Evolutionary conservation across 37 sponge, comb jelly and placozoan genomes (phyloP).

Genomic region (Eunapius fragilis): DNA sequence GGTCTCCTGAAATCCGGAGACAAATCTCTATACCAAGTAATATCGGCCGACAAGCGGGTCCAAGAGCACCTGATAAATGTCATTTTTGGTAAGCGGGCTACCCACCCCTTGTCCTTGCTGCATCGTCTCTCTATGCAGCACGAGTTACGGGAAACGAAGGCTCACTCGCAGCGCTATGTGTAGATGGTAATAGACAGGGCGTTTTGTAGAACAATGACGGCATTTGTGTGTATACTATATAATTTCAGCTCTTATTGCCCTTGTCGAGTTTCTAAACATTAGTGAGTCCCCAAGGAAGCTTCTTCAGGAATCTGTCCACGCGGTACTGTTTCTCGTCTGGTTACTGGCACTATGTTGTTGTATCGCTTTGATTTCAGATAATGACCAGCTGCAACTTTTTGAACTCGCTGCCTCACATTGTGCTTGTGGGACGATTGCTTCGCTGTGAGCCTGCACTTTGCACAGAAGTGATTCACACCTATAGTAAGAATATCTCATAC

Average conservation of each 20-base stretch:
- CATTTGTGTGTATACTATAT: too few relatives aligned
- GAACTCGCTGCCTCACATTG: constrained; percentile 44
- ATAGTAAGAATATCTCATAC: constrained; percentile 27
- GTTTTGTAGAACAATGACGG: too few relatives aligned
- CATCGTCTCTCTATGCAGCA: too few relatives aligned
- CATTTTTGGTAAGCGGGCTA: constrained; percentile 37
- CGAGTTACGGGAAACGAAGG: too few relatives aligned
- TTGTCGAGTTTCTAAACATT: background rate
- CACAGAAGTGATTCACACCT: constrained; percentile 16
- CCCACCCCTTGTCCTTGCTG: too few relatives aligned
- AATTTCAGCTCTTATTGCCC: constrained; percentile 23
- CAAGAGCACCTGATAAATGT: constrained; percentile 30
- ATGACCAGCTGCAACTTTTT: constrained; percentile 39
- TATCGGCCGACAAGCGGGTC: constrained; percentile 41
- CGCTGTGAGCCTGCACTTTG: constrained; percentile 22
- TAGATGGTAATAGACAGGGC: too few relatives aligned
- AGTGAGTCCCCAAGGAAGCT: constrained; percentile 12
- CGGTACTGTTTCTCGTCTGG: background rate
- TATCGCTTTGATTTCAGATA: constrained; percentile 12
- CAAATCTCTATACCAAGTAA: background rate
- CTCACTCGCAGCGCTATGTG: too few relatives aligned
- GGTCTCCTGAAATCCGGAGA: constrained; percentile 23
- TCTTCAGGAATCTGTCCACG: constrained; percentile 40
- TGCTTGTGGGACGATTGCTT: constrained; percentile 41
- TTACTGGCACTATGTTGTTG: background rate